Evolutionary conservation across 2,888 invertebrate genomes (phyloP).

Genomic region (Drosophila prostipennis): DNA sequence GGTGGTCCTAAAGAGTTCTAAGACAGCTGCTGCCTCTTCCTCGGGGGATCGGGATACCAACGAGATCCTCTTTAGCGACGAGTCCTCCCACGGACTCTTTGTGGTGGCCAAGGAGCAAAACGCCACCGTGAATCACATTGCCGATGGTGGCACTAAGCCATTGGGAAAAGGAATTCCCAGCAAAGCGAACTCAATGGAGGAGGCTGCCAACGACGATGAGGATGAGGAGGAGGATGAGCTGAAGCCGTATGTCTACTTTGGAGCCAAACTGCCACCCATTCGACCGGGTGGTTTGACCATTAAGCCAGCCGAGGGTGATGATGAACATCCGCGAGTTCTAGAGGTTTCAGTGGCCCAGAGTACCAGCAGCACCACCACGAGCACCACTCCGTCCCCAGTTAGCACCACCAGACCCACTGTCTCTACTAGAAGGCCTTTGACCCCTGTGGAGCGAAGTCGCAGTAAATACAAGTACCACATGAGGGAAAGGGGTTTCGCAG

Average conservation of each 20-base stretch:
- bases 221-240: constrained; percentile 85
- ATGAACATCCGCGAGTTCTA: constrained; percentile 86
- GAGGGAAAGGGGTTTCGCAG: constrained; percentile 62
- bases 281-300: constrained; percentile 81
- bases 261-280: constrained; percentile 86
- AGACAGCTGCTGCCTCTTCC: constrained; percentile 11
- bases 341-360: constrained; percentile 86
- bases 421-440: constrained; percentile 66
- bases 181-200: constrained; percentile 58
- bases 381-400: constrained; percentile 41
- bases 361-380: constrained; percentile 57
- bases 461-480: constrained; percentile 78
- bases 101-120: constrained; percentile 83
- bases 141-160: constrained; percentile 67
- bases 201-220: constrained; percentile 57
- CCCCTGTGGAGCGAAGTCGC: constrained; percentile 75
- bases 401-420: constrained; percentile 51
- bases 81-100: constrained; percentile 83
- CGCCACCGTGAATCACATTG: constrained; percentile 82
- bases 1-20: constrained; percentile 54
- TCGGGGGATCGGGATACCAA: constrained; percentile 81
- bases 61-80: constrained; percentile 84
- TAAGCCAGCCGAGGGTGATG: constrained; percentile 83
- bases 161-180: constrained; percentile 63
- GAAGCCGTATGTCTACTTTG: constrained; percentile 89